phyloP scores from a whole-genome alignment of 2,888 invertebrate genomes.

The Ormyrus rosae region DNA sequence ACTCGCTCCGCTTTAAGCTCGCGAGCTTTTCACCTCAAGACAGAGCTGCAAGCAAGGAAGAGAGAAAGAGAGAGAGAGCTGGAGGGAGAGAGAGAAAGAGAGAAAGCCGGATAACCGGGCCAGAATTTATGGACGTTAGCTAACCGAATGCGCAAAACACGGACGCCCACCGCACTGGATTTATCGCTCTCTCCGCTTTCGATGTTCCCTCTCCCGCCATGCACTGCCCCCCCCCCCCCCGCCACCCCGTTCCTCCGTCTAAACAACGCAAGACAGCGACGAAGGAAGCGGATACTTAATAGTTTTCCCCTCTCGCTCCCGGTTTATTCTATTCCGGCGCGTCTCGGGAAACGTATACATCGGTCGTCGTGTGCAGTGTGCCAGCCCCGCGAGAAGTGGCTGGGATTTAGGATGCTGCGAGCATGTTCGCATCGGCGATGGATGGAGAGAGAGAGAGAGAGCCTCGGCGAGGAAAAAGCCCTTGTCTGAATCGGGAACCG shows the following conservation, averaged over 20 bases:
- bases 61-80: background rate
- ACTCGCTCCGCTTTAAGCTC: conserved; percentile 15
- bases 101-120: background rate
- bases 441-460: background rate
- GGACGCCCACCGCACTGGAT: conserved; percentile 65
- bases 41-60: background rate
- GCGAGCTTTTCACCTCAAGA: conserved; percentile 32
- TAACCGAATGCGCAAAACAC: conserved; percentile 71
- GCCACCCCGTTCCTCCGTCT: background rate
- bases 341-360: conserved; percentile 1
- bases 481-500: no score
- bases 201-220: conserved; percentile 44
- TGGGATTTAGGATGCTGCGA: conserved; percentile 28
- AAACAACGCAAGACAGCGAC: conserved; percentile 11
- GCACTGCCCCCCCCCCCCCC: background rate
- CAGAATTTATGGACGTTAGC: conserved; percentile 69
- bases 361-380: background rate
- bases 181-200: conserved; percentile 67
- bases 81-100: conserved; percentile 4
- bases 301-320: conserved; percentile 45
- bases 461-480: no score
- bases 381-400: background rate
- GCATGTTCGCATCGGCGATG: background rate
- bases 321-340: conserved; percentile 2
- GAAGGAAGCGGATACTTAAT: conserved; percentile 61